A percentile compares a stretch with the other conserved stretches of the same genome.
Evolutionary conservation across 2,888 invertebrate species (phyloP).

Genomic region (Cheiracanthium punctorium): DNA sequence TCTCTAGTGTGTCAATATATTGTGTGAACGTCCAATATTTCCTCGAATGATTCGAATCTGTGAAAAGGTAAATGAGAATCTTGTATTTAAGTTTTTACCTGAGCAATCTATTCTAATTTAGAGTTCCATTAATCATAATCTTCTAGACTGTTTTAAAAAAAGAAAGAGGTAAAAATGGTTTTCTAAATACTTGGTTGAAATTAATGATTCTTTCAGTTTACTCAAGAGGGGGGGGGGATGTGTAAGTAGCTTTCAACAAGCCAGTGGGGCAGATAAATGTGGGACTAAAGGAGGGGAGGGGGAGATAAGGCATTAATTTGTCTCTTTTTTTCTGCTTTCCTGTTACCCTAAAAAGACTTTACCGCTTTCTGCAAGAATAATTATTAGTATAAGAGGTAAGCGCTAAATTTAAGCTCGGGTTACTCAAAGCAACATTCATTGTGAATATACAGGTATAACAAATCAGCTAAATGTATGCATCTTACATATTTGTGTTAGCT

Average conservation of each 20-base stretch:
- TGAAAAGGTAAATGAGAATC: background rate
- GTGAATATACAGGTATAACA: no score
- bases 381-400: no score
- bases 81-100: background rate
- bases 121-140: constrained; percentile 3
- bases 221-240: background rate
- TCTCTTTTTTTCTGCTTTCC: no score
- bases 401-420: no score
- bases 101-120: constrained; percentile 3
- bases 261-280: background rate
- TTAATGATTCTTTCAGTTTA: constrained; percentile 13
- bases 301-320: background rate
- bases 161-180: background rate
- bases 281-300: background rate
- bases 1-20: background rate
- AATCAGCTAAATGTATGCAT: no score
- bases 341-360: no score
- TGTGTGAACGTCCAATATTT: background rate
- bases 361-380: no score
- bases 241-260: background rate
- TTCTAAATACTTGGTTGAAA: constrained; percentile 10
- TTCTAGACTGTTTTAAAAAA: background rate
- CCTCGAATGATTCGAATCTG: background rate
- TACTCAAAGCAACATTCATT: no score
- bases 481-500: no score